These are phyloP conservation scores for Hafferia zeledoni DNA, from an alignment of 2,797 vertebrate species.

Conservation along the genomic window DNA sequence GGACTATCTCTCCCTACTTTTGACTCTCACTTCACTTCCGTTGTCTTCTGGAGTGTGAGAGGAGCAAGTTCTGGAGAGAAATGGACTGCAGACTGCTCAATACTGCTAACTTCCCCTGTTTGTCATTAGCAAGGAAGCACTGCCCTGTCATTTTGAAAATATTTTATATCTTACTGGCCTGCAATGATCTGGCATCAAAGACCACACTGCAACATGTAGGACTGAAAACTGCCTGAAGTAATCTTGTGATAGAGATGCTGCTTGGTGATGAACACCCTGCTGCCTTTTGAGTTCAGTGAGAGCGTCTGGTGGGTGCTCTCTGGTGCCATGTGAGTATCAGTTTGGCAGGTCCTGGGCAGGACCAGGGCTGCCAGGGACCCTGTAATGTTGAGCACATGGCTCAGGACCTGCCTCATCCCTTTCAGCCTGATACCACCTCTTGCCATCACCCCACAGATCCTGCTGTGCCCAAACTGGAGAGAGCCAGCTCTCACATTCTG, in stretches of 20 bases:
- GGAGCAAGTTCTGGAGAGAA: not conserved
- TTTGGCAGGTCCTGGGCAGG: fast-evolving
- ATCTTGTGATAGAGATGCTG: fast-evolving
- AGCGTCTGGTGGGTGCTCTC: fast-evolving
- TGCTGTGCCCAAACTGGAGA: not conserved
- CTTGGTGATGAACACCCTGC: not conserved
- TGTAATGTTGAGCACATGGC: fast-evolving
- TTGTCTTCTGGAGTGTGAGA: not conserved
- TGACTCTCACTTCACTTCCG: not conserved
- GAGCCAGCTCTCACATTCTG: not conserved
- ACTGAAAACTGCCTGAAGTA: not conserved
- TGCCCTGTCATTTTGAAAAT: not conserved
- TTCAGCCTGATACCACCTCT: not conserved
- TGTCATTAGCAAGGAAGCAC: not conserved
- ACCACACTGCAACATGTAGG: not conserved
- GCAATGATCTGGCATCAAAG: fast-evolving
- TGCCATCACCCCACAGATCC: fast-evolving
- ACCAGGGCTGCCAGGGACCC: not conserved
- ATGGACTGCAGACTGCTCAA: not conserved
- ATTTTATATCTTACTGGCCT: not conserved
- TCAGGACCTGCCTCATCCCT: not conserved
- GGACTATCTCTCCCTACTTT: not conserved
- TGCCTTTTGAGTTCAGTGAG: not conserved
- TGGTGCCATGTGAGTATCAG: no score
- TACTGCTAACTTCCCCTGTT: not conserved